phyloP scores from a whole-genome alignment of 1,140 invertebrate genomes.

The Calliphora vicina region DNA sequence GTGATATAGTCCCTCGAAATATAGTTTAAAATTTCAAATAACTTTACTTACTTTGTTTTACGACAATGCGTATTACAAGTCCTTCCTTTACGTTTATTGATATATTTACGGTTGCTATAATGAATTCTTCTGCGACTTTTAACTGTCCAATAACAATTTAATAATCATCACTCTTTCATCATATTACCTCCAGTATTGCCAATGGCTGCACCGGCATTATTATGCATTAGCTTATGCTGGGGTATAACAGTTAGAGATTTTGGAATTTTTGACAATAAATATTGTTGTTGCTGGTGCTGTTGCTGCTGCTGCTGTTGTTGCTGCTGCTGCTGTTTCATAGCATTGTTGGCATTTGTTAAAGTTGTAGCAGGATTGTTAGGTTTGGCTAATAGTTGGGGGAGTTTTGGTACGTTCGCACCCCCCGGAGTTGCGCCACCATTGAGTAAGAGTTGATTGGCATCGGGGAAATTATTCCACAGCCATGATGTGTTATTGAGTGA shows the following conservation, averaged over 20 bases:
- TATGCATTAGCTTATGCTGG: conserved; percentile 61
- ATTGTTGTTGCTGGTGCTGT: conserved; percentile 56
- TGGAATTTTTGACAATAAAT: conserved; percentile 74
- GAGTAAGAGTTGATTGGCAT: conserved; percentile 52
- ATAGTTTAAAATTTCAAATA: no score
- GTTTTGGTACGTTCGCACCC: conserved; percentile 39
- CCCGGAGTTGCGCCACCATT: conserved; percentile 45
- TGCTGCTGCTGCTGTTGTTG: conserved; percentile 48
- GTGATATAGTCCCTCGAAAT: no score
- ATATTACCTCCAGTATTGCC: background rate
- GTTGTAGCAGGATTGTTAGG: conserved; percentile 43
- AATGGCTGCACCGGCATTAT: conserved; percentile 34
- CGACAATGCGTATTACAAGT: conserved; percentile 13
- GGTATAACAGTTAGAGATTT: conserved; percentile 79
- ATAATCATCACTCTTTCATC: conserved; percentile 38
- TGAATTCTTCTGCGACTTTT: conserved; percentile 15
- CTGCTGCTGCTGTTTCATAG: conserved; percentile 43
- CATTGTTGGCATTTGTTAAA: conserved; percentile 3
- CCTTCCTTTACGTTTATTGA: background rate
- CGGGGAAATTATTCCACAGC: conserved; percentile 61
- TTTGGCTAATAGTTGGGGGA: conserved; percentile 52
- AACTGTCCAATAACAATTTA: conserved; percentile 38
- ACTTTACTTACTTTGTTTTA: conserved; percentile 26
- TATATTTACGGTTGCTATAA: background rate
- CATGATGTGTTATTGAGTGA: conserved; percentile 50